Conservation (phyloP, 2,888 invertebrate genomes). For the Eretmocerus hayati region DNA sequence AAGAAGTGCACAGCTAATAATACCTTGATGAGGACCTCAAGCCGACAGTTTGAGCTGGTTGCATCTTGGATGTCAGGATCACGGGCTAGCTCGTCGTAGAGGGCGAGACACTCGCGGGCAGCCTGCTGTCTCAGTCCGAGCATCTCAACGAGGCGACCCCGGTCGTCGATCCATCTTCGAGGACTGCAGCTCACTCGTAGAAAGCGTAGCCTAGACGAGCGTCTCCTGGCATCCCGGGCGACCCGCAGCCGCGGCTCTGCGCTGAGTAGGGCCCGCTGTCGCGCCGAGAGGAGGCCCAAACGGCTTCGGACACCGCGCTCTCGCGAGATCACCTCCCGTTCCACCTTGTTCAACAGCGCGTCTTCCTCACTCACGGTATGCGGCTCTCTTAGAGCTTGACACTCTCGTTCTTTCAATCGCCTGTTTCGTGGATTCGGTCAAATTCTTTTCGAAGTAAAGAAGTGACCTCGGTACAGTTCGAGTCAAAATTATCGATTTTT, state of each 20-base stretch:
- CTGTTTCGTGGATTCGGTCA: no score
- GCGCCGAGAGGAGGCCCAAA: neutral
- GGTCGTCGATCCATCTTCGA: slow-evolving; percentile 67
- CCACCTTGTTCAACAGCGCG: slow-evolving; percentile 7
- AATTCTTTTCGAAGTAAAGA: no score
- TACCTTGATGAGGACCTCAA: slow-evolving; percentile 55
- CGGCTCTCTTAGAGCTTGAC: neutral
- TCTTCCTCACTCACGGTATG: slow-evolving; percentile 7
- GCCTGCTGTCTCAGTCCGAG: slow-evolving; percentile 74
- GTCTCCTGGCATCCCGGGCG: slow-evolving; percentile 20
- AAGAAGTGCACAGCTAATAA: no score
- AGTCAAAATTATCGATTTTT: no score
- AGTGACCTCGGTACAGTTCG: no score
- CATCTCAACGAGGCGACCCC: slow-evolving; percentile 66
- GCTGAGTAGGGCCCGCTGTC: neutral
- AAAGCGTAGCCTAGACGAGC: slow-evolving; percentile 39
- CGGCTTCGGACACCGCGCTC: neutral
- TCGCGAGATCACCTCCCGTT: neutral
- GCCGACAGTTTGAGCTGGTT: no score
- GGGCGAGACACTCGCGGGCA: slow-evolving; percentile 64
- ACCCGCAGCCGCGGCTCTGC: neutral
- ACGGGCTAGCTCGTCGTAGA: slow-evolving; percentile 61
- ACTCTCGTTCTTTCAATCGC: neutral
- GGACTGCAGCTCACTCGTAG: slow-evolving; percentile 58
- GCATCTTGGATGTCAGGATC: neutral